phyloP scores from a whole-genome alignment of 2,113 vertebrate genomes.

The Cygnus buccinator region DNA sequence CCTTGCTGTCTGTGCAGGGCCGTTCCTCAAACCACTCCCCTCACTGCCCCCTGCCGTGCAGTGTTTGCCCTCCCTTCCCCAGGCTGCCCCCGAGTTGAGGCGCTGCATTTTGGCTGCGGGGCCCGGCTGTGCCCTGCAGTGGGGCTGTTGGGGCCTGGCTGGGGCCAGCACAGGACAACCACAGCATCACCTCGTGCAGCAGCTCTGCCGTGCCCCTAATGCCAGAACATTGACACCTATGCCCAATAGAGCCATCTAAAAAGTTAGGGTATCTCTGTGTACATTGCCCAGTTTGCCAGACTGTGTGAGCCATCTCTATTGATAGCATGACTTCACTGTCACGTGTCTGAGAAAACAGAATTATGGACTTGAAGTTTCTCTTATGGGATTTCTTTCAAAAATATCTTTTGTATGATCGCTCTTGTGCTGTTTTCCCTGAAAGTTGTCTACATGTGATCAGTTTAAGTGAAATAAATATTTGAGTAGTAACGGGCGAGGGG shows the following conservation, averaged over 20 bases:
- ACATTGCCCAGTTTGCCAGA: not conserved
- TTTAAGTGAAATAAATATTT: not conserved
- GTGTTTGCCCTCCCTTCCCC: not conserved
- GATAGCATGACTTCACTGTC: not conserved
- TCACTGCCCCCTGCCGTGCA: not conserved
- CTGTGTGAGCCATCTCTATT: not conserved
- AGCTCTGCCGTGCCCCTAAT: not conserved
- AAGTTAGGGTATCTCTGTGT: rapidly evolving
- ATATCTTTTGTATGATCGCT: not conserved
- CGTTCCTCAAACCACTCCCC: not conserved
- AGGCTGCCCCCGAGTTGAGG: not conserved
- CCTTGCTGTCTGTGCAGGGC: not conserved
- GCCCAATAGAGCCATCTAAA: not conserved
- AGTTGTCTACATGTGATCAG: not conserved
- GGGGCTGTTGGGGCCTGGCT: no score
- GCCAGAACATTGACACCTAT: not conserved
- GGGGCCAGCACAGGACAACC: not conserved
- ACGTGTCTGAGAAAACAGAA: not conserved
- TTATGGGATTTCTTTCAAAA: not conserved
- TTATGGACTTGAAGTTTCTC: not conserved
- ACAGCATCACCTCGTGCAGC: not conserved
- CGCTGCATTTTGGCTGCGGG: not conserved
- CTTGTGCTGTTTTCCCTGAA: not conserved
- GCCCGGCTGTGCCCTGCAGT: not conserved
- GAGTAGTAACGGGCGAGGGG: not conserved